Conservation (phyloP, 2,113 vertebrate genomes). For the Tachysurus vachellii region DNA sequence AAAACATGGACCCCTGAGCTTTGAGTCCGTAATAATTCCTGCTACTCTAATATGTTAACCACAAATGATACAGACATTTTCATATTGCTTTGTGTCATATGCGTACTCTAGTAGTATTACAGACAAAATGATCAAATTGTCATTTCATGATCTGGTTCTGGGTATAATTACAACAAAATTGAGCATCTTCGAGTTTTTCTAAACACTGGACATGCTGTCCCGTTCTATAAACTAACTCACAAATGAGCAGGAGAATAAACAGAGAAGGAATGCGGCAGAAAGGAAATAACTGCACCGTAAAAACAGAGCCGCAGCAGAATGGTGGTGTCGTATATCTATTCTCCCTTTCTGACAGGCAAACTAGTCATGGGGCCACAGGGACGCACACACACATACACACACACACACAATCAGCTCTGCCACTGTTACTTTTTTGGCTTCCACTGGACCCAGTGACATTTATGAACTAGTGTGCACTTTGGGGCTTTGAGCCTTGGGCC, state of each 20-base stretch:
- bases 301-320: slow-evolving; percentile 51
- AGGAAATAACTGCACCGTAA: slow-evolving; percentile 45
- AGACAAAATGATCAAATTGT: background rate
- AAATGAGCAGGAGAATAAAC: slow-evolving; percentile 41
- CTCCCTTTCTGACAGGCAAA: slow-evolving; percentile 32
- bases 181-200: background rate
- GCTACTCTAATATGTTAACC: background rate
- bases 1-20: background rate
- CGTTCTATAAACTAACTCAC: background rate
- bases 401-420: slow-evolving; percentile 13
- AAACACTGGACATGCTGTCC: background rate
- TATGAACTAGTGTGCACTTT: slow-evolving; percentile 19
- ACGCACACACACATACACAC: slow-evolving; percentile 22
- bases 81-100: background rate
- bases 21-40: background rate
- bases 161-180: background rate
- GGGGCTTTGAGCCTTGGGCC: background rate
- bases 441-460: slow-evolving; percentile 28
- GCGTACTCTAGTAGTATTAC: background rate
- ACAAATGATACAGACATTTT: background rate
- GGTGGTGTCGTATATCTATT: slow-evolving; percentile 53
- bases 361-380: slow-evolving; percentile 1
- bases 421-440: slow-evolving; percentile 18
- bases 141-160: background rate
- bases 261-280: slow-evolving; percentile 54